Percentiles rank a stretch among this genome's conserved stretches.
Evolutionary conservation across 92 coral and sea anemone species (phyloP).

Genomic region (Micromussa lordhowensis): DNA sequence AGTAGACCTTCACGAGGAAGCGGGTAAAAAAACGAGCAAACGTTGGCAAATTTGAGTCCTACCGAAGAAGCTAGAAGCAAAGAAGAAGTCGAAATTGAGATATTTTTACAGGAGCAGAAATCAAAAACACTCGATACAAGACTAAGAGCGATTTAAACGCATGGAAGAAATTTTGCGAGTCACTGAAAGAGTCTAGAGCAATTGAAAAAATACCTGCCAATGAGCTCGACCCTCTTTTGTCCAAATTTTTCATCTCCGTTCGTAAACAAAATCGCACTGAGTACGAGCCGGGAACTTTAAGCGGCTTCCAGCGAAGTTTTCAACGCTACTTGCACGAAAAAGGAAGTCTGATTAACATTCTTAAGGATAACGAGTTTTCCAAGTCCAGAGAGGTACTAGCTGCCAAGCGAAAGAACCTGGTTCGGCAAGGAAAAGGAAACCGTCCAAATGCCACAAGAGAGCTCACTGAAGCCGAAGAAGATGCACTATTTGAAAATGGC

Average conservation of each 20-base stretch:
- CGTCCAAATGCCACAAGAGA: constrained; percentile 45
- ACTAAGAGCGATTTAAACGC: too few relatives aligned
- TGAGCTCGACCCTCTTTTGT: too few relatives aligned
- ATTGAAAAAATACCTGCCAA: background rate
- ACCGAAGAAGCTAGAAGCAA: constrained; percentile 19
- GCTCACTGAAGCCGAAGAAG: constrained; percentile 33
- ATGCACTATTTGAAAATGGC: constrained; percentile 23
- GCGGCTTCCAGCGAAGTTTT: background rate
- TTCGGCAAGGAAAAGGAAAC: constrained; percentile 48
- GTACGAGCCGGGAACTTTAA: background rate
- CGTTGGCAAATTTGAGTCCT: constrained; percentile 26
- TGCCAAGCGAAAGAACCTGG: constrained; percentile 51
- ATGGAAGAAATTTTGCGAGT: too few relatives aligned
- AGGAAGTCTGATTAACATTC: too few relatives aligned
- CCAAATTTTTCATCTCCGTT: background rate
- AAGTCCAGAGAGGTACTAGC: constrained; percentile 46
- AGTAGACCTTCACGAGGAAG: constrained; percentile 11
- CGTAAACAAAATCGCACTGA: background rate
- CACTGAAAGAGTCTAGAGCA: background rate
- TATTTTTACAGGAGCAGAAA: background rate
- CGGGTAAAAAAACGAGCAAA: constrained; percentile 23
- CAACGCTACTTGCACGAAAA: too few relatives aligned
- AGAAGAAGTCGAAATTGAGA: constrained; percentile 27
- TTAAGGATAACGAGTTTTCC: too few relatives aligned
- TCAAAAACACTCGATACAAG: too few relatives aligned